phyloP scores from a whole-genome alignment of 2,113 vertebrate genomes.

The Sebastes schlegelii region DNA sequence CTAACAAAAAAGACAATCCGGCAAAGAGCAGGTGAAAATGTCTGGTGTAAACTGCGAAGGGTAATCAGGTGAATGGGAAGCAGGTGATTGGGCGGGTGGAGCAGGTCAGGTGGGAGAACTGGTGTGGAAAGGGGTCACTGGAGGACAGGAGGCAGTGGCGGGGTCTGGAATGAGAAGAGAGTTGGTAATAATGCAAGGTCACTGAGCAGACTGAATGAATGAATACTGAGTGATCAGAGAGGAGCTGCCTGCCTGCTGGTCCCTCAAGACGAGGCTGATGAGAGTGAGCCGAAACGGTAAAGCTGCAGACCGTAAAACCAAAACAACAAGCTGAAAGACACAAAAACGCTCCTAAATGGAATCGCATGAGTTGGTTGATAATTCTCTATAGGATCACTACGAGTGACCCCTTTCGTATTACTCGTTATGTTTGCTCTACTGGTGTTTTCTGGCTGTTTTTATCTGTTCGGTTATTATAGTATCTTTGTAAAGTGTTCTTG shows the following conservation, averaged over 20 bases:
- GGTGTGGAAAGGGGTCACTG: neutral
- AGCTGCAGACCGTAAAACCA: neutral
- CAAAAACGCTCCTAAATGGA: neutral
- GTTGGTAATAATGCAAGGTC: neutral
- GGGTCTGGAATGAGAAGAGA: neutral
- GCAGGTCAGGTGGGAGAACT: neutral
- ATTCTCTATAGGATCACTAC: neutral
- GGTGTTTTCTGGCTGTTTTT: no score
- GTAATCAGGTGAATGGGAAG: neutral
- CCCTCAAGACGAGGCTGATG: neutral
- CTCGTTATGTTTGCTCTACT: no score
- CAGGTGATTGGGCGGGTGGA: neutral
- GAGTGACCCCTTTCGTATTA: neutral
- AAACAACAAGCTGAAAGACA: constrained; percentile 1
- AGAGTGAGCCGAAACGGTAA: neutral
- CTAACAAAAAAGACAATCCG: neutral
- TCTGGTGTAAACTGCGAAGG: neutral
- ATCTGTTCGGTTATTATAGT: no score
- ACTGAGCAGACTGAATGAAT: neutral
- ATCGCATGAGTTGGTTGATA: no score
- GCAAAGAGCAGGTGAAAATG: neutral
- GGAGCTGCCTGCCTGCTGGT: neutral
- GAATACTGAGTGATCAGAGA: neutral
- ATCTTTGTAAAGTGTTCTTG: no score
- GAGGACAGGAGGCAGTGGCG: neutral